phyloP scores from a whole-genome alignment of 2,797 vertebrate genomes.

The Rallus crepitans region DNA sequence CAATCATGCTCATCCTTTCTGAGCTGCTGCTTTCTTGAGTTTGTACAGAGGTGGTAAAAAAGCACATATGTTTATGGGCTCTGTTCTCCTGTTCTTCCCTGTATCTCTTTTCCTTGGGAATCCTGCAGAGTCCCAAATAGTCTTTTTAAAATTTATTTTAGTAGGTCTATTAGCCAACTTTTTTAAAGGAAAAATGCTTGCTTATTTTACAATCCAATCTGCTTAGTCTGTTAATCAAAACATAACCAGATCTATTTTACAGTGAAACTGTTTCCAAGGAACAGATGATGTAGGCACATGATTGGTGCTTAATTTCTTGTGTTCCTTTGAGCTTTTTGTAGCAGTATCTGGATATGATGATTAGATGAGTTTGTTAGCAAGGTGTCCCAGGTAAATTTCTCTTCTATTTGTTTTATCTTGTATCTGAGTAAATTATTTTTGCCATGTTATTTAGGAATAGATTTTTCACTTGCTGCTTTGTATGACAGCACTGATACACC shows the following conservation, averaged over 20 bases:
- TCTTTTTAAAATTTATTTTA: neutral
- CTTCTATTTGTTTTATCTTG: neutral
- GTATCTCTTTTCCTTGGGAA: neutral
- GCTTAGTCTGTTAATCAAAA: neutral
- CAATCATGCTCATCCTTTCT: neutral
- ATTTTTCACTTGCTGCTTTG: neutral
- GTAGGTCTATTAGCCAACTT: neutral
- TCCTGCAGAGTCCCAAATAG: neutral
- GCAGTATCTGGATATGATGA: neutral
- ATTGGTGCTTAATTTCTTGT: neutral
- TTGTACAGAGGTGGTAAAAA: neutral
- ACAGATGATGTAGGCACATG: neutral
- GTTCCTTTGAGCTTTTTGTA: neutral
- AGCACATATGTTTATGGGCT: rapidly evolving
- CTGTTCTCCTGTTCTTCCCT: neutral
- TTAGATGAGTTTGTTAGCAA: neutral
- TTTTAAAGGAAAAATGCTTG: neutral
- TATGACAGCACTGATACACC: neutral
- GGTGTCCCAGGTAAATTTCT: neutral
- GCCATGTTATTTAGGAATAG: neutral
- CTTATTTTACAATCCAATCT: neutral
- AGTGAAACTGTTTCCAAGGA: neutral
- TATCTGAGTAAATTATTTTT: neutral
- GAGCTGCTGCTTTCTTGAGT: neutral
- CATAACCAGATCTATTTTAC: neutral